Evolutionary conservation across 2,113 vertebrate genomes (phyloP).

Genomic region (Procavia capensis): DNA sequence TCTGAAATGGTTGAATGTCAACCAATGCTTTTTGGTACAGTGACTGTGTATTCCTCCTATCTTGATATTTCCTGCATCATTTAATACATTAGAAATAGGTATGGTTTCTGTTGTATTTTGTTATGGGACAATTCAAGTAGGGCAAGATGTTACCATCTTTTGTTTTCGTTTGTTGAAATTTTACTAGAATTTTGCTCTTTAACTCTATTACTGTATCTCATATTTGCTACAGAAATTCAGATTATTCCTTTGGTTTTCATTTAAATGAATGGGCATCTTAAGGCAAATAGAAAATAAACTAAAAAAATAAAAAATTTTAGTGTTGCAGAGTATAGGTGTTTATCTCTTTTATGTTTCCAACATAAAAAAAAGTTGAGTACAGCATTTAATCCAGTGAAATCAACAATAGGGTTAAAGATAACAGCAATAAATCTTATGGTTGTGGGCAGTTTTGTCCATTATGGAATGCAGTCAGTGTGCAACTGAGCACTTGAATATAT

Average conservation of each 20-base stretch:
- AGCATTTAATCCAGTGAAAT: conserved; percentile 21
- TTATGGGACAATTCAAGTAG: conserved; percentile 72
- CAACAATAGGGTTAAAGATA: conserved; percentile 31
- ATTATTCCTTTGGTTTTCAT: conserved; percentile 56
- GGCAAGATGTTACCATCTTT: conserved; percentile 60
- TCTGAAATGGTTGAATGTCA: too few relatives aligned
- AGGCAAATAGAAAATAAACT: conserved; percentile 38
- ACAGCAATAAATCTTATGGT: conserved; percentile 44
- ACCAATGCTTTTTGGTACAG: too few relatives aligned
- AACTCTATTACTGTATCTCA: neutral
- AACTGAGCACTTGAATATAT: neutral
- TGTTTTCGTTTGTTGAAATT: conserved; percentile 70
- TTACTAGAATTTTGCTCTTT: conserved; percentile 55
- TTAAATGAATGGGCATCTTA: conserved; percentile 34
- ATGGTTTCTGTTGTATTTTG: conserved; percentile 75
- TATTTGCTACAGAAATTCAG: conserved; percentile 37
- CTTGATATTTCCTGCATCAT: too few relatives aligned
- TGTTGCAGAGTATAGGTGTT: neutral
- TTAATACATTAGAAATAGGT: conserved; percentile 77
- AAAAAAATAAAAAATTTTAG: conserved; percentile 22
- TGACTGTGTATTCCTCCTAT: too few relatives aligned
- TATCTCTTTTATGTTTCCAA: conserved; percentile 69
- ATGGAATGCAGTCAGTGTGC: conserved; percentile 65
- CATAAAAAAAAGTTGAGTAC: neutral
- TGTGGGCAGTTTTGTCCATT: conserved; percentile 57